Evolutionary conservation across 2,888 invertebrate species (phyloP), one percentile per base, ranked within the genome.

Genomic region (Volucella inanis): DNA sequence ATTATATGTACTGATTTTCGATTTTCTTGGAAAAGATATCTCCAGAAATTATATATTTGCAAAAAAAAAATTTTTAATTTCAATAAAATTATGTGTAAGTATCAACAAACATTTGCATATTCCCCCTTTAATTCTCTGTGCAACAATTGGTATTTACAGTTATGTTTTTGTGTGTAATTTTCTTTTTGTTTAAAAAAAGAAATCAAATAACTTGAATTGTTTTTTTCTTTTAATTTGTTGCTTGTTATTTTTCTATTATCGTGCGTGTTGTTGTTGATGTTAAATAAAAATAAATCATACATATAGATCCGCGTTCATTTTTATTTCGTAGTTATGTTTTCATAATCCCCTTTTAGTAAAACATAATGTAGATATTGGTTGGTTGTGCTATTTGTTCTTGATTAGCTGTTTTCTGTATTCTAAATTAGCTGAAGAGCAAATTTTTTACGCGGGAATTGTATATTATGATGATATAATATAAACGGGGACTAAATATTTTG

Each of bases 371-470:
- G 57, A 41, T 74, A 31, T 55, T 22, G 43, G 52, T 54, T 45
- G 22, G 43, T 22, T 31, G 31, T 4, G 31, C 31, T 31, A 6
- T 57, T 79, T 75, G 10, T 50, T 54, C 6, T 31, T 31, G 6
- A 31, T 31, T 31, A 31, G 31, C 6, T 31, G 22, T 4, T 74
- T 67, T 54, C 43, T 70, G 39, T 80, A 15, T 71, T 75, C n/a
- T 31, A n/a, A 67, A 79, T 75, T 81, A 76, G 76, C 64, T 59
- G 38, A 31, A 11, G 61, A 61, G 71, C 75, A 76, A 82, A 77
- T 61, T 75, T 65, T 62, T 12, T 75, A 52, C 50, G 47, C 62
- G 67, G 49, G 47, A 83, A 74, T 45, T 45, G 11, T 43, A 31
- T 31, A 31, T 31, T 31, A 41, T 57, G 15, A 45, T 64, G 52